Percentiles rank a stretch among this genome's conserved stretches.
Conservation (phyloP, 2,113 vertebrate species). For the Fulmarus glacialis region DNA sequence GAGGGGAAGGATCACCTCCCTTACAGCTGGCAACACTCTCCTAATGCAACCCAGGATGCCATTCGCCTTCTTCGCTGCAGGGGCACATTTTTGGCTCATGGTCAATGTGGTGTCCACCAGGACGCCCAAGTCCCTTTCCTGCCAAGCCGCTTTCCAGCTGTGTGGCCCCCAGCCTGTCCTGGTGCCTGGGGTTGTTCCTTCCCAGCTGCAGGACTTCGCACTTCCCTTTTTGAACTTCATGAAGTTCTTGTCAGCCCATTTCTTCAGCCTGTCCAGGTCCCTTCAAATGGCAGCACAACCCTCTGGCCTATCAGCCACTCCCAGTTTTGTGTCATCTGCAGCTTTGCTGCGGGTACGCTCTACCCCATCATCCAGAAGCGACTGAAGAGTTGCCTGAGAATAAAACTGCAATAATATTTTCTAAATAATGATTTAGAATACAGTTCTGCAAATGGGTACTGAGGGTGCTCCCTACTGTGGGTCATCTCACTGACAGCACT, state of each 20-base stretch:
- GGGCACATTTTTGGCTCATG: background rate
- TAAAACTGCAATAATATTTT: background rate
- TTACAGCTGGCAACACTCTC: background rate
- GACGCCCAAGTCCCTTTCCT: background rate
- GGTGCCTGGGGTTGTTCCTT: background rate
- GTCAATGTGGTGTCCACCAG: background rate
- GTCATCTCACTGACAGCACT: background rate
- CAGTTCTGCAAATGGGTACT: background rate
- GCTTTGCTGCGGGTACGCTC: background rate
- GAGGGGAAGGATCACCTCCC: background rate
- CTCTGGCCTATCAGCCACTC: background rate
- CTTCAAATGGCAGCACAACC: background rate
- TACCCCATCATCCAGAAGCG: background rate
- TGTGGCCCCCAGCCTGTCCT: background rate
- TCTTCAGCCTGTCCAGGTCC: background rate
- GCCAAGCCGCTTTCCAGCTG: background rate
- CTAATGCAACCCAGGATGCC: background rate
- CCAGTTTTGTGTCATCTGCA: background rate
- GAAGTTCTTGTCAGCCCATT: background rate
- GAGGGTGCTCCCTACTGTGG: background rate
- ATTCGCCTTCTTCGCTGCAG: fast-evolving
- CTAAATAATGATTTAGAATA: background rate
- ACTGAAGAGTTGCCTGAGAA: background rate
- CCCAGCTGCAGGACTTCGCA: background rate
- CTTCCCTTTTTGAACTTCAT: background rate